Evolutionary conservation across 2,797 vertebrate genomes (phyloP).

Genomic region (Odontamblyopus rebecca): DNA sequence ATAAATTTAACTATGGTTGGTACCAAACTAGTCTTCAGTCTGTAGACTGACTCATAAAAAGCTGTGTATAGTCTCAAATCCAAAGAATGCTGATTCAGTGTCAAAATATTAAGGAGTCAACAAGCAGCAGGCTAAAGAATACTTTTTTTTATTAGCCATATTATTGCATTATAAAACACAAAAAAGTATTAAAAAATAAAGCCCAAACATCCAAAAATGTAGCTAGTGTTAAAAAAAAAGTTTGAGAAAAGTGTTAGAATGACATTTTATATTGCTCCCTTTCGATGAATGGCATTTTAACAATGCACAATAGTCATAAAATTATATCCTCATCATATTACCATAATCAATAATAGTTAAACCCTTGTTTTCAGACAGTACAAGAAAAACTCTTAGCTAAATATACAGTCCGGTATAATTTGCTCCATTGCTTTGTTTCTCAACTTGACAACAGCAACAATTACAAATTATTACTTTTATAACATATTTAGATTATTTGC

Average conservation of each 20-base stretch:
- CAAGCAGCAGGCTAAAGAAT: not conserved
- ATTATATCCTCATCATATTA: not conserved
- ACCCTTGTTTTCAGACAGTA: not conserved
- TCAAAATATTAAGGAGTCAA: too few species aligned
- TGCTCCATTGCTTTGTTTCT: not conserved
- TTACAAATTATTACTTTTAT: not conserved
- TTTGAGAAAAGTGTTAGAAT: not conserved
- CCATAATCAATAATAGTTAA: not conserved
- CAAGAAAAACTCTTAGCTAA: not conserved
- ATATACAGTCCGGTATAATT: not conserved
- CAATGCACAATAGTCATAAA: not conserved
- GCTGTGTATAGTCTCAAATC: too few species aligned
- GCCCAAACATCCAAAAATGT: slow-evolving; percentile 1
- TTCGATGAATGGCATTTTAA: not conserved
- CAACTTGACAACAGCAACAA: not conserved
- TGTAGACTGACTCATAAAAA: too few species aligned
- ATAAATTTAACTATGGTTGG: too few species aligned
- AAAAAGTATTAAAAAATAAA: slow-evolving; percentile 7
- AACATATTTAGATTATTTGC: slow-evolving; percentile 17
- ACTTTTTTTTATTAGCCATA: not conserved
- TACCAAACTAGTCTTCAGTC: too few species aligned
- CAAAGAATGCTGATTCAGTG: too few species aligned
- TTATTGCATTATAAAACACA: not conserved
- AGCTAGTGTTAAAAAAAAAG: not conserved
- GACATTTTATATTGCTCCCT: slow-evolving; percentile 2